Conservation (phyloP, 2,888 invertebrate species). For the Chalcis sispes region DNA sequence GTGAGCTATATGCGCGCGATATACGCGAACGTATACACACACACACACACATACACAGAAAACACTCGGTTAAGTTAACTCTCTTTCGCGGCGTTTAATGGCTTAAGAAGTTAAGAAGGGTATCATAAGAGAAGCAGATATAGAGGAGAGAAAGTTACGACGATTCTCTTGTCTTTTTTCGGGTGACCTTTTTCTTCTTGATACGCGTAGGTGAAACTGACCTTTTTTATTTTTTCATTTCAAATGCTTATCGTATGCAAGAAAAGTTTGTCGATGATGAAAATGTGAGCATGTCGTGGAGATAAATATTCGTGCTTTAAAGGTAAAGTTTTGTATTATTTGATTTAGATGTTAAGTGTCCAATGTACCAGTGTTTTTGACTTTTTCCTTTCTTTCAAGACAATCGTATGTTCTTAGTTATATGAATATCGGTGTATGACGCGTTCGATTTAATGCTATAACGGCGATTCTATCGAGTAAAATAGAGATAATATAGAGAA, state of each 20-base stretch:
- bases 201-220: too few species aligned
- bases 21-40: not conserved
- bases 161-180: too few species aligned
- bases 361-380: not conserved
- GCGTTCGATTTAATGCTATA: slow-evolving; percentile 29
- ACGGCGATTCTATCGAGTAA: not conserved
- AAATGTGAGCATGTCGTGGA: too few species aligned
- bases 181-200: too few species aligned
- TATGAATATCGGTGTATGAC: not conserved
- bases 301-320: not conserved
- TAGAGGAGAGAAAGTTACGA: not conserved
- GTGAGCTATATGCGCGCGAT: not conserved
- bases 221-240: not conserved
- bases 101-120: slow-evolving; percentile 42
- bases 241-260: too few species aligned
- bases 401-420: not conserved
- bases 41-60: not conserved
- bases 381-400: not conserved
- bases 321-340: too few species aligned
- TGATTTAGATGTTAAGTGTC: slow-evolving; percentile 25
- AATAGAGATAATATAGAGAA: not conserved
- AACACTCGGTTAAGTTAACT: slow-evolving; percentile 38
- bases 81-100: slow-evolving; percentile 52
- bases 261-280: too few species aligned
- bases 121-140: not conserved